A percentile compares a stretch with the other conserved stretches of the same genome.
Evolutionary conservation across 2,113 vertebrate genomes (phyloP).

Genomic region (Microcebus lehilahytsara): DNA sequence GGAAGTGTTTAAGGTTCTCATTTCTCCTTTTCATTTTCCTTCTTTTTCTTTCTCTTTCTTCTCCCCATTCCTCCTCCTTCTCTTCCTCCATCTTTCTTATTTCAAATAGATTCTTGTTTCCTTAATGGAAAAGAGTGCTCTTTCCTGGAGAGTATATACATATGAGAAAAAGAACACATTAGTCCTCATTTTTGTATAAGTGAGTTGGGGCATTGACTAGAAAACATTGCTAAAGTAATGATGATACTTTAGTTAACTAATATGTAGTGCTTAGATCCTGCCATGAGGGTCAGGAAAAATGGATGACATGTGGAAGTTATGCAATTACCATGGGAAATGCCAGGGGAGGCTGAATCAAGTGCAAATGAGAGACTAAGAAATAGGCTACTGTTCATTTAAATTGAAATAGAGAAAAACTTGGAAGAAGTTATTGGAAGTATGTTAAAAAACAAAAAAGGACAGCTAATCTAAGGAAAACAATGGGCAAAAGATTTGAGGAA

Average conservation of each 20-base stretch:
- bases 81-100: neutral
- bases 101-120: neutral
- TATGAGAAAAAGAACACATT: neutral
- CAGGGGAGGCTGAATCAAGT: neutral
- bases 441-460: neutral
- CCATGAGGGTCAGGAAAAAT: neutral
- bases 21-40: neutral
- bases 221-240: neutral
- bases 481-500: neutral
- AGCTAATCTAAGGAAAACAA: neutral
- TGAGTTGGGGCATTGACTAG: neutral
- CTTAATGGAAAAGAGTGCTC: neutral
- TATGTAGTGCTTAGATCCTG: neutral
- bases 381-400: neutral
- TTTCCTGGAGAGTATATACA: neutral
- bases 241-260: neutral
- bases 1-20: neutral
- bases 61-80: neutral
- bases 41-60: neutral
- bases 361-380: neutral
- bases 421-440: neutral
- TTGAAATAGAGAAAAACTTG: neutral
- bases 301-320: neutral
- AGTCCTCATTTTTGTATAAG: neutral
- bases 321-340: neutral